Evolutionary conservation across 1,140 invertebrate genomes (phyloP).

Genomic region (Berghia stephanieae): DNA sequence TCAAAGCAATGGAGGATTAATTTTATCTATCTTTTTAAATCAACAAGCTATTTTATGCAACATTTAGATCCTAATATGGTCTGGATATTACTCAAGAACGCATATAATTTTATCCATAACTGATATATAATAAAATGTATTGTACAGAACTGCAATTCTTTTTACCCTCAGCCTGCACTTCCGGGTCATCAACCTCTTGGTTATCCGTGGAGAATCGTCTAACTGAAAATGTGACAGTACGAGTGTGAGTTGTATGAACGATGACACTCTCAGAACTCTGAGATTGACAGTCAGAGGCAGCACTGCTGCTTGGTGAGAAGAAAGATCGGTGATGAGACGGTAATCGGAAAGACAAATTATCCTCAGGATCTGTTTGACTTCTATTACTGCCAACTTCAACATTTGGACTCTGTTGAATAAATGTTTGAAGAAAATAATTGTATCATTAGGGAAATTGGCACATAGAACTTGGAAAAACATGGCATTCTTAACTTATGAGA

Average conservation of each 20-base stretch:
- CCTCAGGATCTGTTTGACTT: constrained; percentile 34
- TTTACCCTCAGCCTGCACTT: constrained; percentile 48
- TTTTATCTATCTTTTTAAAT: too few species aligned
- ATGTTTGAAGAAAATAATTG: too few species aligned
- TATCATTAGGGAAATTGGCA: too few species aligned
- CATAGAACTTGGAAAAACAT: too few species aligned
- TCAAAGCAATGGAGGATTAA: too few species aligned
- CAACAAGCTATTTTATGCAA: too few species aligned
- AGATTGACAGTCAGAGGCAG: constrained; percentile 52
- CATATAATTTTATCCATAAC: too few species aligned
- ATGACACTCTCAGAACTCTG: constrained; percentile 60
- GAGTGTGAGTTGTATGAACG: constrained; percentile 59
- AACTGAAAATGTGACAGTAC: constrained; percentile 61
- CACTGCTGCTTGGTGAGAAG: constrained; percentile 59
- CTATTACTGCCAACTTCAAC: constrained; percentile 25
- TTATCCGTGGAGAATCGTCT: constrained; percentile 51
- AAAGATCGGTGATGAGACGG: constrained; percentile 53
- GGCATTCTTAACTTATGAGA: too few species aligned
- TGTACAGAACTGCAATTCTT: too few species aligned
- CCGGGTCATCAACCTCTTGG: constrained; percentile 39
- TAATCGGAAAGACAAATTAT: constrained; percentile 30
- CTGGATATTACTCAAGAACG: too few species aligned
- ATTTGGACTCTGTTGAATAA: constrained; percentile 30
- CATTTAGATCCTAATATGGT: too few species aligned
- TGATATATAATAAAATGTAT: too few species aligned